phyloP scores from a whole-genome alignment of 2,113 vertebrate species.

The Protomyctophum bolini region DNA sequence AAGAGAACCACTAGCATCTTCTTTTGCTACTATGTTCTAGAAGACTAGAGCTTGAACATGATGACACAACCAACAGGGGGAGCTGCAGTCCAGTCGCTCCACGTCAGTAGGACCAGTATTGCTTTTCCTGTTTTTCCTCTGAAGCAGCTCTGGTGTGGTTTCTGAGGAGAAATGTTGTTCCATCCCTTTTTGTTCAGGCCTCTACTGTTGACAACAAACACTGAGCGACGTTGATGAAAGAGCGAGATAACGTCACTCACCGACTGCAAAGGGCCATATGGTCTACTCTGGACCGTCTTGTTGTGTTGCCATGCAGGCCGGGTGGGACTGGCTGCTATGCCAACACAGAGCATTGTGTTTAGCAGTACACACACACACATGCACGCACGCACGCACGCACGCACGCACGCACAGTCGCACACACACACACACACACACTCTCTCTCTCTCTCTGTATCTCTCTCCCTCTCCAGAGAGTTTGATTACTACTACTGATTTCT shows the following conservation, averaged over 20 bases:
- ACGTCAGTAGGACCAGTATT: neutral
- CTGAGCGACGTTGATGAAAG: neutral
- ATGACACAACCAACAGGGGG: conserved; percentile 2
- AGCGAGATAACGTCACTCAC: neutral
- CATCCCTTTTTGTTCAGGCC: neutral
- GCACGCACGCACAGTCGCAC: no score
- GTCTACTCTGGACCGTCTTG: neutral
- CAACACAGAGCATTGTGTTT: conserved; percentile 8
- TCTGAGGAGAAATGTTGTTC: neutral
- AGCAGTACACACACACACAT: neutral
- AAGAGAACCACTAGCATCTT: no score
- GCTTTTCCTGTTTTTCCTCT: neutral
- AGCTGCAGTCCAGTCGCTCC: neutral
- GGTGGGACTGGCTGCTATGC: neutral
- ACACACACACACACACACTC: no score
- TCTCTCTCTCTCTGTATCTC: neutral
- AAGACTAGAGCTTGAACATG: no score
- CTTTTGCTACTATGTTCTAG: no score
- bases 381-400: no score
- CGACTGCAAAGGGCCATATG: neutral
- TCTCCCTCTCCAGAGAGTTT: neutral
- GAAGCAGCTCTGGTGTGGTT: neutral
- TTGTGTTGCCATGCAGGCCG: neutral
- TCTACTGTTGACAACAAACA: conserved; percentile 14
- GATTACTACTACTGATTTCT: conserved; percentile 13